phyloP scores from a whole-genome alignment of 1,140 invertebrate species.

The Pseudoatta argentina region DNA sequence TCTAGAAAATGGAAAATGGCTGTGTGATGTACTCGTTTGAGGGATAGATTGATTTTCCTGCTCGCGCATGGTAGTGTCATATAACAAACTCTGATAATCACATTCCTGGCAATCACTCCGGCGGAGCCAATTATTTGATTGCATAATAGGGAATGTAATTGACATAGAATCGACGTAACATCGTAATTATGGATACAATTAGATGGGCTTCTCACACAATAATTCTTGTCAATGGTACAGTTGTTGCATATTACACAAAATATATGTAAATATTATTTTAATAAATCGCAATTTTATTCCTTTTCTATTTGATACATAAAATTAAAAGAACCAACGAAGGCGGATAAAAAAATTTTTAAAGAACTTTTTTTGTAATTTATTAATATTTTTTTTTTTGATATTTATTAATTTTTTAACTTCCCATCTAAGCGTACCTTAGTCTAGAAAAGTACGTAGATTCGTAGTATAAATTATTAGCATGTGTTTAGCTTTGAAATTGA shows the following conservation, averaged over 20 bases:
- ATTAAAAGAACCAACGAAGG: not conserved
- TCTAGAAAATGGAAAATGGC: constrained; percentile 59
- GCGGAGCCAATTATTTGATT: constrained; percentile 12
- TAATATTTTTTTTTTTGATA: not conserved
- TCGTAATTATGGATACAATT: constrained; percentile 32
- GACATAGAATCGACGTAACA: constrained; percentile 5
- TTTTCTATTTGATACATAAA: not conserved
- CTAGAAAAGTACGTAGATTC: not conserved
- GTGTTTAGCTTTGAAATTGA: not conserved
- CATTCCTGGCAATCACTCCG: constrained; percentile 4
- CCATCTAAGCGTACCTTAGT: not conserved
- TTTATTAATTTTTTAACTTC: not conserved
- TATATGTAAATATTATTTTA: not conserved
- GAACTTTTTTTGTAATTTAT: not conserved
- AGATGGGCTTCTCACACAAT: not conserved
- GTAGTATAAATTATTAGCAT: constrained; percentile 37
- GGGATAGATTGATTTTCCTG: constrained; percentile 50
- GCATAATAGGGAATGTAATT: constrained; percentile 27
- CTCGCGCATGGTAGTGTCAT: constrained; percentile 10
- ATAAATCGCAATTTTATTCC: not conserved
- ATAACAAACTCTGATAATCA: constrained; percentile 7
- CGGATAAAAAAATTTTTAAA: not conserved
- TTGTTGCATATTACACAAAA: not conserved
- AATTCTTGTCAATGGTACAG: not conserved
- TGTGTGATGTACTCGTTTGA: constrained; percentile 75